These are phyloP conservation scores for Sericinus montela DNA, from an alignment of 2,888 invertebrate species.

Conservation along the genomic window DNA sequence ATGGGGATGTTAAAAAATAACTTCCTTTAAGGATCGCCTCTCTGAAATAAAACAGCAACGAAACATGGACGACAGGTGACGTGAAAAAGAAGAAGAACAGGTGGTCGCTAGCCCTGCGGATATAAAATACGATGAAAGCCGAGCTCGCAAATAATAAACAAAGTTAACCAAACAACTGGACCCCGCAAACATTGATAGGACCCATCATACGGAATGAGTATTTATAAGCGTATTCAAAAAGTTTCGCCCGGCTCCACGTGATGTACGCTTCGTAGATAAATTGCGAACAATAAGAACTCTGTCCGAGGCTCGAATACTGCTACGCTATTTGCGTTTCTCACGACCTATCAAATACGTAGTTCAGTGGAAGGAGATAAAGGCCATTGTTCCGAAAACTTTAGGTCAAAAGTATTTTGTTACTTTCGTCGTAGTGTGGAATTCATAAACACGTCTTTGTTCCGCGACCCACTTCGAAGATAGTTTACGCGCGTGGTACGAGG, in stretches of 20 bases:
- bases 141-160: not conserved
- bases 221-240: conserved; percentile 13
- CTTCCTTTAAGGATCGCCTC: too few relatives aligned
- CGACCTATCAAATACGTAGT: conserved; percentile 67
- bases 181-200: conserved; percentile 1
- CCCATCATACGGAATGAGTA: conserved; percentile 3
- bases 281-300: conserved; percentile 12
- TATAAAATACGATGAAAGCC: too few relatives aligned
- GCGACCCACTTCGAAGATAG: conserved; percentile 40
- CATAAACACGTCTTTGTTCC: conserved; percentile 47
- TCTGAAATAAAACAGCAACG: too few relatives aligned
- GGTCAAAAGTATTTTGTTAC: conserved; percentile 47
- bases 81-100: too few relatives aligned
- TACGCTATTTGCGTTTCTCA: conserved; percentile 55
- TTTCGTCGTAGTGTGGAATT: conserved; percentile 31
- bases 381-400: conserved; percentile 54
- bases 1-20: too few relatives aligned
- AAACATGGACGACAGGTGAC: too few relatives aligned
- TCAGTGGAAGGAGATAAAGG: conserved; percentile 60
- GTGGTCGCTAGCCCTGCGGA: too few relatives aligned
- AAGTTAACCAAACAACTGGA: conserved; percentile 3
- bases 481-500: conserved; percentile 5
- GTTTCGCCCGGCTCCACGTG: conserved; percentile 5
- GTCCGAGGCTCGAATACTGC: conserved; percentile 1
- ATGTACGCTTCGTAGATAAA: conserved; percentile 9